phyloP scores from a whole-genome alignment of 2,113 vertebrate species.

The Phoenicopterus ruber region DNA sequence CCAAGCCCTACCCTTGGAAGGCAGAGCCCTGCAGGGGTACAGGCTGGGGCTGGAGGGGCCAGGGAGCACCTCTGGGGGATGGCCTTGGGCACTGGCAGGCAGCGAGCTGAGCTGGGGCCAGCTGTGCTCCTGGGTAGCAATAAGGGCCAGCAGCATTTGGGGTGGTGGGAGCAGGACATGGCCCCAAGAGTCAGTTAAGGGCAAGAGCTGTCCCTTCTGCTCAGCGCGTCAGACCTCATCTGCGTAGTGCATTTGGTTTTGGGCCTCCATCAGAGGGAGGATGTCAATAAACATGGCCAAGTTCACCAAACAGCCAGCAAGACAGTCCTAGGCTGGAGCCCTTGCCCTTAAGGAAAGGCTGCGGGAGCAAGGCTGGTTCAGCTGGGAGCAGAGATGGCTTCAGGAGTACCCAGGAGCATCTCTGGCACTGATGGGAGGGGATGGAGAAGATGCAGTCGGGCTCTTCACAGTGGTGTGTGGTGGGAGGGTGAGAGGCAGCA shows the following conservation, averaged over 20 bases:
- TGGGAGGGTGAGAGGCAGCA: background rate
- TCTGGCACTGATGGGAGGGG: background rate
- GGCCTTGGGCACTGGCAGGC: background rate
- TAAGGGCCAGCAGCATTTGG: background rate
- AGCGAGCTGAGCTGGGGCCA: background rate
- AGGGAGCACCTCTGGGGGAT: background rate
- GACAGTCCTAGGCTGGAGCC: background rate
- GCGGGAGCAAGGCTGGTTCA: fast-evolving
- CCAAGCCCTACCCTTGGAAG: background rate
- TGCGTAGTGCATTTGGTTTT: background rate
- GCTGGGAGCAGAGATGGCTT: background rate
- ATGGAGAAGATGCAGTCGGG: background rate
- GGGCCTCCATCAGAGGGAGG: background rate
- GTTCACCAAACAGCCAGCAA: background rate
- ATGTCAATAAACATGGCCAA: background rate
- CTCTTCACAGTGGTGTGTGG: background rate
- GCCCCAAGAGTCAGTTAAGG: background rate
- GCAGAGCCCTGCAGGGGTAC: background rate
- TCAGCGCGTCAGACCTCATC: background rate
- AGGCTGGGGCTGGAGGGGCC: background rate
- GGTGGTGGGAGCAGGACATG: background rate
- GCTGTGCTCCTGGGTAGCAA: fast-evolving
- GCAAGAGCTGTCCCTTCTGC: background rate
- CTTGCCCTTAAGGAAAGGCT: background rate
- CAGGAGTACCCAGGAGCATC: background rate